phyloP scores from a whole-genome alignment of 2,113 vertebrate genomes.

The human region GRCh38 chr6:96570001-96570500 shows the following conservation, averaged over 20 bases:
- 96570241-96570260: not conserved
- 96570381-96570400: not conserved
- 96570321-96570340: not conserved
- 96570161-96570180: not conserved
- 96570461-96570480: not conserved
- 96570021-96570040: not conserved
- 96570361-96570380: not conserved
- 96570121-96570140: not conserved
- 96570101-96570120: not conserved
- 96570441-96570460: not conserved
- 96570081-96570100: not conserved
- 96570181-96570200: not conserved
- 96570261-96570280: not conserved
- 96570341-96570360: not conserved
- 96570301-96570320: not conserved
- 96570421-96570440: not conserved
- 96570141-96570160: not conserved
- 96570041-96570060: not conserved
- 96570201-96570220: not conserved
- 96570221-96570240: not conserved
- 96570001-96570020: not conserved
- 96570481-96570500: not conserved
- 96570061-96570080: not conserved
- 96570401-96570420: not conserved
- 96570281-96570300: not conserved